Conservation (phyloP, 2,888 invertebrate species). For the Perizoma flavofasciatum region DNA sequence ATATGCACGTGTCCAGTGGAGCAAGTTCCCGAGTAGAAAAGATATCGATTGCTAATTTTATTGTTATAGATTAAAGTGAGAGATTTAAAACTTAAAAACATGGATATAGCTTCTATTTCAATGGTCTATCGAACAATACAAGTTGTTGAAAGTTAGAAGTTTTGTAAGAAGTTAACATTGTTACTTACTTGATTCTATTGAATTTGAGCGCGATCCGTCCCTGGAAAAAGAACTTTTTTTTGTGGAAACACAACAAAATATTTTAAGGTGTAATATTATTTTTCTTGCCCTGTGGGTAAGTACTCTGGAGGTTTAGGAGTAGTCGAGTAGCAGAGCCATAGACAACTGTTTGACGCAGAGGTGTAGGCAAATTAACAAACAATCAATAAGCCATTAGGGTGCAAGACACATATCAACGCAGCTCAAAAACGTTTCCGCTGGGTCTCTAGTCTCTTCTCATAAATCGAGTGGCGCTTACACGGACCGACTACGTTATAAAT, state of each 20-base stretch:
- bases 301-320: conserved; percentile 6
- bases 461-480: no score
- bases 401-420: conserved; percentile 37
- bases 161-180: conserved; percentile 14
- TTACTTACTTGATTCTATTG: conserved; percentile 47
- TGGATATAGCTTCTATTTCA: not conserved
- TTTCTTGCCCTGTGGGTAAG: not conserved
- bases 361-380: conserved; percentile 49
- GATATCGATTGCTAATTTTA: no score
- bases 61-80: no score
- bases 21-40: no score
- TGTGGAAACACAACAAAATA: conserved; percentile 53
- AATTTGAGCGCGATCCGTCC: conserved; percentile 34
- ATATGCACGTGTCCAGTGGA: no score
- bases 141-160: conserved; percentile 15
- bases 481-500: no score
- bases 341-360: conserved; percentile 20
- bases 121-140: conserved; percentile 8
- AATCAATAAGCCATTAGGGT: conserved; percentile 53
- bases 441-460: not conserved
- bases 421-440: conserved; percentile 14
- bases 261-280: conserved; percentile 24
- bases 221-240: conserved; percentile 33
- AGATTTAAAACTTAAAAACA: no score
- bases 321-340: conserved; percentile 9